Percentiles rank a stretch among this genome's conserved stretches.
Evolutionary conservation across 2,797 vertebrate species (phyloP).

Genomic region (Amazona ochrocephala): DNA sequence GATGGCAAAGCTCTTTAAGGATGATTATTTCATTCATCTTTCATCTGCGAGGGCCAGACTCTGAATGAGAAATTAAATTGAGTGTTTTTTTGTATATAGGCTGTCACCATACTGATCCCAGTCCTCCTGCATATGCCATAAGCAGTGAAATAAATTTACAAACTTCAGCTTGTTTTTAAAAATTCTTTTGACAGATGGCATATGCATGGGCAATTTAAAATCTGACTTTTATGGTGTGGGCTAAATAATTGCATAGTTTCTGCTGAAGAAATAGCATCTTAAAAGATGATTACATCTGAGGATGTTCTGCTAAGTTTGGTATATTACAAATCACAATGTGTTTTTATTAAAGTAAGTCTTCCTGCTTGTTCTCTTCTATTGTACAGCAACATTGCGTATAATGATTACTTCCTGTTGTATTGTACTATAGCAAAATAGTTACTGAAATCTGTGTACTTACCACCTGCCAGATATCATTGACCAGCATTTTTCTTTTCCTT

Average conservation of each 20-base stretch:
- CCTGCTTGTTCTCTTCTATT: constrained; percentile 3
- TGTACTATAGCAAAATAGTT: background rate
- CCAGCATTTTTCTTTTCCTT: background rate
- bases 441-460: background rate
- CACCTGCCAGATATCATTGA: background rate
- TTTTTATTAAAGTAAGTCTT: background rate
- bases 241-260: constrained; percentile 27
- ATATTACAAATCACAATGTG: background rate
- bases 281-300: constrained; percentile 30
- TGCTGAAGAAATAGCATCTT: constrained; percentile 14
- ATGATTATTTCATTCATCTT: constrained; percentile 39
- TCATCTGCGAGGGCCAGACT: background rate
- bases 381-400: background rate
- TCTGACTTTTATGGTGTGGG: background rate
- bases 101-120: background rate
- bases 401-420: background rate
- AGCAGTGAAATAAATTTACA: background rate
- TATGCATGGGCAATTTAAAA: background rate
- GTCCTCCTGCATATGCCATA: background rate
- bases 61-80: background rate
- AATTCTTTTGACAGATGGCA: constrained; percentile 42
- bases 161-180: constrained; percentile 17
- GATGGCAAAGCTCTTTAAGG: background rate
- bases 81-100: background rate
- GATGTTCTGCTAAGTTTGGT: background rate